Conservation (phyloP, 2,113 vertebrate genomes). For the Rhinichthys klamathensis region DNA sequence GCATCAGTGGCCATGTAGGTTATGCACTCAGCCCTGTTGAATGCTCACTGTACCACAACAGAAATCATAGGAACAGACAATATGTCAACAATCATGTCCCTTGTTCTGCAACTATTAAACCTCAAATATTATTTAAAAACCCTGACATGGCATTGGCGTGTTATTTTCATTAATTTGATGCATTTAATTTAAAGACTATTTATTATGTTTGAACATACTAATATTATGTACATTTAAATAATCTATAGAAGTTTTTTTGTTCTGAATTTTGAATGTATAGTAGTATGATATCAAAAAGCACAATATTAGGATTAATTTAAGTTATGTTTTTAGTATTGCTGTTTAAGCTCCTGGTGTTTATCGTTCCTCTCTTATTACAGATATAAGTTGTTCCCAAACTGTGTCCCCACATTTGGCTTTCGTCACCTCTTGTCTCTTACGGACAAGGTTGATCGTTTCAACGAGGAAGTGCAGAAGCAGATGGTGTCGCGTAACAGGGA, state of each 20-base stretch:
- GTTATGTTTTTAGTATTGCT: not conserved
- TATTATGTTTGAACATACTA: not conserved
- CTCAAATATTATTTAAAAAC: not conserved
- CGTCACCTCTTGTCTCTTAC: slow-evolving; percentile 93
- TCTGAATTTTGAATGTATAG: too few species aligned
- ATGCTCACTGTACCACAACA: slow-evolving; percentile 23
- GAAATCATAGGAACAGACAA: slow-evolving; percentile 35
- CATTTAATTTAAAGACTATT: not conserved
- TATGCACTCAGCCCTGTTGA: slow-evolving; percentile 39
- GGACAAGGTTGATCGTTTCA: slow-evolving; percentile 92
- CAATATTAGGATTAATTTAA: not conserved
- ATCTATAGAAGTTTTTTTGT: not conserved
- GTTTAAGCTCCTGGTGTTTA: not conserved
- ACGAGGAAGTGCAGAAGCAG: slow-evolving; percentile 94
- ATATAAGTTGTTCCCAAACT: slow-evolving; percentile 91
- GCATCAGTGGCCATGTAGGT: slow-evolving; percentile 77
- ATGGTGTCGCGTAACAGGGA: slow-evolving; percentile 95
- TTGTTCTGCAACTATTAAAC: not conserved
- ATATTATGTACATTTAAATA: not conserved
- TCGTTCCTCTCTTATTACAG: slow-evolving; percentile 65
- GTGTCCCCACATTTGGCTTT: slow-evolving; percentile 94
- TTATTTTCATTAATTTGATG: not conserved
- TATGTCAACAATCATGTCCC: not conserved
- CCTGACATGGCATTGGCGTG: too few species aligned
- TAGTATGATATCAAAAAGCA: not conserved